Conservation (phyloP, 2,888 invertebrate genomes). For the Drosophila mettleri region DNA sequence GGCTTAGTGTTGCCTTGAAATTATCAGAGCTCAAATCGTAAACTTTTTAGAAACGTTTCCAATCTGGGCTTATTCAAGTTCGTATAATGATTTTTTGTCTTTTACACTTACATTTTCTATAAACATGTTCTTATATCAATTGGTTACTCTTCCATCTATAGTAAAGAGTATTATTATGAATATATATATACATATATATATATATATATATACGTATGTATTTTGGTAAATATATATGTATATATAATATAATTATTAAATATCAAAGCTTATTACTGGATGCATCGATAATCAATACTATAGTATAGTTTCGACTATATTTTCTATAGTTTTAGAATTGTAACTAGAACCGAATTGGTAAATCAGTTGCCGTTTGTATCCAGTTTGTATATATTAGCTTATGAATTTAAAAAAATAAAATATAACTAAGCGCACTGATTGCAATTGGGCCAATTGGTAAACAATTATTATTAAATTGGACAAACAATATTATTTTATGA, state of each 20-base stretch:
- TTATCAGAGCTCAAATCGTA: constrained; percentile 5
- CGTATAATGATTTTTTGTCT: background rate
- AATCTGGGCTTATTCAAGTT: constrained; percentile 1
- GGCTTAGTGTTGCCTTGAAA: constrained; percentile 27
- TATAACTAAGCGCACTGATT: background rate
- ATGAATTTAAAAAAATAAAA: background rate
- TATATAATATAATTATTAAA: too few relatives aligned
- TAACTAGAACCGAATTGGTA: background rate
- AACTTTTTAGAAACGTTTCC: background rate
- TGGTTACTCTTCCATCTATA: too few relatives aligned
- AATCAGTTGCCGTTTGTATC: background rate
- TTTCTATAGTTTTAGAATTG: background rate
- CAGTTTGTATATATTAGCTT: too few relatives aligned
- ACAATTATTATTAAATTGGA: too few relatives aligned
- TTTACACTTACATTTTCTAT: background rate
- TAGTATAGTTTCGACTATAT: background rate
- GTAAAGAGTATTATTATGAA: too few relatives aligned
- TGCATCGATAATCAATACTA: too few relatives aligned
- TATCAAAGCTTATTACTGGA: too few relatives aligned
- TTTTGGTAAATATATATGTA: too few relatives aligned
- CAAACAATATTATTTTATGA: too few relatives aligned
- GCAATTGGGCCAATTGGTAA: background rate
- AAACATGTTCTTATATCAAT: background rate
- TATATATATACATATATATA: too few relatives aligned
- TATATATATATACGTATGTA: too few relatives aligned